These are phyloP conservation scores for Cryptocheilus praepositus DNA, from an alignment of 2,888 invertebrate species.

Conservation along the genomic window DNA sequence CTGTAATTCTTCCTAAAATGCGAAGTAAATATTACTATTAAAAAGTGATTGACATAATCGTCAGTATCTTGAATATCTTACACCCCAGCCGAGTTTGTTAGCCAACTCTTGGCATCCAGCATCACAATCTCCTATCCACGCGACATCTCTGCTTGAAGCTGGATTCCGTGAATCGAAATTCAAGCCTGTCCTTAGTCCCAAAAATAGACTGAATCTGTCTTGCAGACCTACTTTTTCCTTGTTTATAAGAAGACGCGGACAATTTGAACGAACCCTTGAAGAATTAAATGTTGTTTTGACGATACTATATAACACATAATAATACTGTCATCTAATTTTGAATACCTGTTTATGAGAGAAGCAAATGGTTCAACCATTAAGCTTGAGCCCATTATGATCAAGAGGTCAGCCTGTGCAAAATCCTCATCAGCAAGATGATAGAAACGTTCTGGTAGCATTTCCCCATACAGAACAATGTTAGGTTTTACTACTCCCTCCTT, in stretches of 20 bases:
- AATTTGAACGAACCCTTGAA: constrained; percentile 81
- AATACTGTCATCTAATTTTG: background rate
- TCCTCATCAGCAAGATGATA: constrained; percentile 82
- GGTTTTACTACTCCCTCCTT: constrained; percentile 90
- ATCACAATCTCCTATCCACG: constrained; percentile 89
- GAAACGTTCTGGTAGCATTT: constrained; percentile 88
- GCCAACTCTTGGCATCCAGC: constrained; percentile 85
- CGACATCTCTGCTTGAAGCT: constrained; percentile 82
- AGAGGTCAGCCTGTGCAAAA: constrained; percentile 90
- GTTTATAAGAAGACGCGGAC: constrained; percentile 91
- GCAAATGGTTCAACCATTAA: constrained; percentile 96
- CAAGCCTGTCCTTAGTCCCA: constrained; percentile 78
- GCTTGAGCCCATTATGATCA: constrained; percentile 97
- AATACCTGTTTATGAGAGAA: constrained; percentile 86
- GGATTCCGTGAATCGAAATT: constrained; percentile 81
- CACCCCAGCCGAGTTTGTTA: constrained; percentile 87
- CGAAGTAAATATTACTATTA: constrained; percentile 12
- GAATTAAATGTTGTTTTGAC: background rate
- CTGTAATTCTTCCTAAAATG: constrained; percentile 79
- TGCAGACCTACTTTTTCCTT: constrained; percentile 80
- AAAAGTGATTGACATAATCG: constrained; percentile 7
- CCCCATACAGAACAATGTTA: constrained; percentile 97
- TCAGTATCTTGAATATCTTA: constrained; percentile 63
- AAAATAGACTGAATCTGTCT: constrained; percentile 69
- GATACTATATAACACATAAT: constrained; percentile 7